These are phyloP conservation scores for Antidorcas marsupialis DNA, from an alignment of 2,113 vertebrate species.

Conservation along the genomic window DNA sequence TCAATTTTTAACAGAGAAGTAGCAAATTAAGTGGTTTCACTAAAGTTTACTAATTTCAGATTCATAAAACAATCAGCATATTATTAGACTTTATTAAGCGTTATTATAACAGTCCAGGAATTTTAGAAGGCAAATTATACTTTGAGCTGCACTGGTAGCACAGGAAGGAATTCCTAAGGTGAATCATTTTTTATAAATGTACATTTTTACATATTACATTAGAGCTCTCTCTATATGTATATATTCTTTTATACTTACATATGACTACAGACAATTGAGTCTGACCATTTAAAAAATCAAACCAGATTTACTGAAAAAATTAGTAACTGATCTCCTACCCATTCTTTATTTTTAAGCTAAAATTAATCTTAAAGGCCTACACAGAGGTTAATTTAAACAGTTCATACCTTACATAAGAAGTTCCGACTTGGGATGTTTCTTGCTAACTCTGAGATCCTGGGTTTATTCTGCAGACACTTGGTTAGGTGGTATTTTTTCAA, in stretches of 20 bases:
- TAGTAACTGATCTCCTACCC: background rate
- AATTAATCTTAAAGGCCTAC: slow-evolving; percentile 48
- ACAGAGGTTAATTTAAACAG: slow-evolving; percentile 59
- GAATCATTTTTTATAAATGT: slow-evolving; percentile 2
- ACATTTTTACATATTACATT: slow-evolving; percentile 10
- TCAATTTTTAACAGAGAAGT: background rate
- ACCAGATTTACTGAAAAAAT: slow-evolving; percentile 25
- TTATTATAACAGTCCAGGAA: background rate
- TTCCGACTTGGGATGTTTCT: slow-evolving; percentile 67
- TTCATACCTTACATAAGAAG: slow-evolving; percentile 79
- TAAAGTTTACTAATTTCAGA: background rate
- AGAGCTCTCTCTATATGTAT: background rate
- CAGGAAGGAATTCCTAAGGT: background rate
- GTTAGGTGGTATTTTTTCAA: slow-evolving; percentile 53
- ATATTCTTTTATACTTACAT: slow-evolving; percentile 12
- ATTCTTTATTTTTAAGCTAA: slow-evolving; percentile 28
- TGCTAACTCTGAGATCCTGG: slow-evolving; percentile 45
- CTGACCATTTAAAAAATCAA: slow-evolving; percentile 34
- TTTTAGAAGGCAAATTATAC: slow-evolving; percentile 25
- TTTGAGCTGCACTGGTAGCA: background rate
- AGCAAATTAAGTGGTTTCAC: background rate
- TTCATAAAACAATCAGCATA: slow-evolving; percentile 6
- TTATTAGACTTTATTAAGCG: slow-evolving; percentile 14
- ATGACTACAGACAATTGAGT: background rate
- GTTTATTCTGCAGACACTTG: slow-evolving; percentile 64